Evolutionary conservation across 2,113 vertebrate genomes (phyloP), one percentile per base, ranked within the genome.

Genomic region (Petaurus breviceps): DNA sequence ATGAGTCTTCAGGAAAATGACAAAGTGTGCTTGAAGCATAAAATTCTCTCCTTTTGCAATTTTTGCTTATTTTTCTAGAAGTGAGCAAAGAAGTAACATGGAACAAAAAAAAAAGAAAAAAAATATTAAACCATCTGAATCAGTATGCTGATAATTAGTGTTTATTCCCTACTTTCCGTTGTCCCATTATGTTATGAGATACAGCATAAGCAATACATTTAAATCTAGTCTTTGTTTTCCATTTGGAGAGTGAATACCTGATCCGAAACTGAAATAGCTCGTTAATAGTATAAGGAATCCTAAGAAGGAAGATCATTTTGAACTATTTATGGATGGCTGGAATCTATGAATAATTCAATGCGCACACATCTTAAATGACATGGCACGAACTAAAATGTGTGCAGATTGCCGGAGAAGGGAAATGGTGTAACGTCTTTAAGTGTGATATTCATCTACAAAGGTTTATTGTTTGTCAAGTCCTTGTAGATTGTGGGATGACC

Each of bases 381-480:
- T 19, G 1, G 92, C 84, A 95, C 93, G 93, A 97, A 90, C 46
- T 90, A 96, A 93, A 96, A 52, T 97, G 93, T 89, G 37, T 93
- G 92, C 90, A 96, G 96, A 95, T 91, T 96, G 57, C 50, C 51
- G 19, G 37, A 96, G 91, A 91, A 92, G 57, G 90, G 51, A 93
- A 97, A 93, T 91, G 93, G 92, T 89, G 28, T 94, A 94, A 94
- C 94, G 93, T 95, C 68, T 7, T 95, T 95, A 90, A 77, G 96
- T 96, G 95, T 98, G 96, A 95, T 97, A 96, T 94, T 97, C 68
- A 96, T 97, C 95, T 93, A 96, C 91, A 97, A 97, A 97, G 93
- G 92, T 94, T 97, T 94, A 96, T 96, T 98, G 95, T 98, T 98
- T 97, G 94, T 98, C 97, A 98, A 93, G 89, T 97, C 95, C 96